These are phyloP conservation scores for Apus apus DNA, from an alignment of 2,113 vertebrate genomes.

Conservation along the genomic window DNA sequence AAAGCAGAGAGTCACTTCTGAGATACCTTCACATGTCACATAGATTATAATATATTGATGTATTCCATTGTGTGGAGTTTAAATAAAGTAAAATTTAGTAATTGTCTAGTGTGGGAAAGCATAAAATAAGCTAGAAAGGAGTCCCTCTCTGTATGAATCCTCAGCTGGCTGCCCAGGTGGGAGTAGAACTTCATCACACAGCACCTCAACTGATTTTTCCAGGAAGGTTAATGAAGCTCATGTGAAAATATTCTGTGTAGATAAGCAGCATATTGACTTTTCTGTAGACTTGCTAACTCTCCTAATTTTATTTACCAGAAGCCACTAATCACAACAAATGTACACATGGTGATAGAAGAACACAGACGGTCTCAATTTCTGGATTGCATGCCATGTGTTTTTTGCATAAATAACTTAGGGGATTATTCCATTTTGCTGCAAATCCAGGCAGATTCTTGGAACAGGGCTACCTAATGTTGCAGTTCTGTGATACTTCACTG, in stretches of 20 bases:
- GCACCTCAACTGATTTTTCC: too few species aligned
- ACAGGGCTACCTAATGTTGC: not conserved
- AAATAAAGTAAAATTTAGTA: not conserved
- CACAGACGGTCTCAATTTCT: not conserved
- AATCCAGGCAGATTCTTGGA: not conserved
- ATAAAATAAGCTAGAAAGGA: not conserved
- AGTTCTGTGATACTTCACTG: not conserved
- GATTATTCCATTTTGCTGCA: not conserved
- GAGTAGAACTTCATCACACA: not conserved
- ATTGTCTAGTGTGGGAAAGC: not conserved
- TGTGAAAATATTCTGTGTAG: not conserved
- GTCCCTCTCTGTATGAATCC: not conserved
- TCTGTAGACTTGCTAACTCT: not conserved
- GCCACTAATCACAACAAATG: not conserved
- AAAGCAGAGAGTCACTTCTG: not conserved
- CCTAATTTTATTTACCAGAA: not conserved
- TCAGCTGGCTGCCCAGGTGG: not conserved
- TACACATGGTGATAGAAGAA: not conserved
- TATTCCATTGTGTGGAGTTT: not conserved
- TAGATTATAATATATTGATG: not conserved
- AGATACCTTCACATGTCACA: not conserved
- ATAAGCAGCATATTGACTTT: not conserved
- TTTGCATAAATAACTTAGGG: not conserved
- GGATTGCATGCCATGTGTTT: rapidly evolving
- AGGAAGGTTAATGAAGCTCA: not conserved